Evolutionary conservation across 2,888 invertebrate species (phyloP).

Genomic region (Aleiodes leptofemur): DNA sequence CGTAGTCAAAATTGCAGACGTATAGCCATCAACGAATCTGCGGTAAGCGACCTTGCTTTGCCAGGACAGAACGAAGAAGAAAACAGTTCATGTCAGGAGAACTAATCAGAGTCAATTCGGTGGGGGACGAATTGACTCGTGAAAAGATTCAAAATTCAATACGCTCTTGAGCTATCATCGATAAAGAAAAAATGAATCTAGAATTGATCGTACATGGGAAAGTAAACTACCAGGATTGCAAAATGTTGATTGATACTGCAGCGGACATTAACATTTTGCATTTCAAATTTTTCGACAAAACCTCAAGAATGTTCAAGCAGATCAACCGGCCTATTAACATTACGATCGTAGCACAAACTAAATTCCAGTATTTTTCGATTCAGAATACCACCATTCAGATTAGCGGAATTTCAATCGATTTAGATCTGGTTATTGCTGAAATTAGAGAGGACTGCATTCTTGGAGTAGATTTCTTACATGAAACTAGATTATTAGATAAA

Average conservation of each 20-base stretch:
- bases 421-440: not conserved
- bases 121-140: slow-evolving; percentile 20
- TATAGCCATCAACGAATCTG: too few species aligned
- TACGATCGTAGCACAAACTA: not conserved
- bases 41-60: too few species aligned
- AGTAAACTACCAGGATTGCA: not conserved
- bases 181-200: not conserved
- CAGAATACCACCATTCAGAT: slow-evolving; percentile 12
- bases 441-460: slow-evolving; percentile 7
- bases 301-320: not conserved
- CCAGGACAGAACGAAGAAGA: too few species aligned
- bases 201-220: not conserved
- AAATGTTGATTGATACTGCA: not conserved
- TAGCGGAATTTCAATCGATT: not conserved
- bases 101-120: slow-evolving; percentile 12
- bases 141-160: too few species aligned
- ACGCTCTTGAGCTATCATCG: not conserved
- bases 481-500: not conserved
- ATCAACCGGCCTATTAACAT: not conserved
- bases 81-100: not conserved
- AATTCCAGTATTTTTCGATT: not conserved
- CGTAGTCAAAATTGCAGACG: too few species aligned
- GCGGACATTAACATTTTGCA: not conserved
- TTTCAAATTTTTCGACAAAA: not conserved
- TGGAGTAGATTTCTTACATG: not conserved